These are phyloP conservation scores for Xestia sexstrigata DNA, from an alignment of 2,888 invertebrate genomes.

Conservation along the genomic window DNA sequence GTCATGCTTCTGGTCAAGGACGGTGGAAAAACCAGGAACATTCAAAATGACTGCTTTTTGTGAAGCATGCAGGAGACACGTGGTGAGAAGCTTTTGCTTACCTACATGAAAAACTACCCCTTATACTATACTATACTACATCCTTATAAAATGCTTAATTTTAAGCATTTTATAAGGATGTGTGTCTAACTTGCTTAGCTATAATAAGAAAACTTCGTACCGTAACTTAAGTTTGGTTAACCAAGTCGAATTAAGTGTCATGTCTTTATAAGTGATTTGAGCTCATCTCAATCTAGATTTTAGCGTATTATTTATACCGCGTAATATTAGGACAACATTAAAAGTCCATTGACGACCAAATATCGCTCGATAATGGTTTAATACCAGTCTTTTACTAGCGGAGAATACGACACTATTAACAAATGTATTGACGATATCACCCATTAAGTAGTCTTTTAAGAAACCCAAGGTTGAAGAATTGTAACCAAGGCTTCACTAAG, in stretches of 20 bases:
- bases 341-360: too few species aligned
- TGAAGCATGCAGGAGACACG: background rate
- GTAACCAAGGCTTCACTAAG: background rate
- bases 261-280: background rate
- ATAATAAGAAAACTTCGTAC: too few species aligned
- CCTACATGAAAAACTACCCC: background rate
- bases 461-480: background rate
- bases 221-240: background rate
- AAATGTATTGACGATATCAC: background rate
- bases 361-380: background rate
- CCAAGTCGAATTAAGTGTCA: background rate
- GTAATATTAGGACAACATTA: background rate
- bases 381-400: background rate
- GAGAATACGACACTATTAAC: background rate
- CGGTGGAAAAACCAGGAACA: background rate
- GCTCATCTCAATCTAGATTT: background rate
- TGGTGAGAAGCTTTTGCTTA: background rate
- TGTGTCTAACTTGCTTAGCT: background rate
- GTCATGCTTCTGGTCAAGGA: conserved; percentile 7
- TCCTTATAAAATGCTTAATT: too few species aligned
- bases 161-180: too few species aligned
- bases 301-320: too few species aligned
- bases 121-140: too few species aligned
- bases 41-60: background rate
- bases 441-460: background rate